These are phyloP conservation scores for Clarias gariepinus DNA, from an alignment of 2,113 vertebrate species.

Conservation along the genomic window DNA sequence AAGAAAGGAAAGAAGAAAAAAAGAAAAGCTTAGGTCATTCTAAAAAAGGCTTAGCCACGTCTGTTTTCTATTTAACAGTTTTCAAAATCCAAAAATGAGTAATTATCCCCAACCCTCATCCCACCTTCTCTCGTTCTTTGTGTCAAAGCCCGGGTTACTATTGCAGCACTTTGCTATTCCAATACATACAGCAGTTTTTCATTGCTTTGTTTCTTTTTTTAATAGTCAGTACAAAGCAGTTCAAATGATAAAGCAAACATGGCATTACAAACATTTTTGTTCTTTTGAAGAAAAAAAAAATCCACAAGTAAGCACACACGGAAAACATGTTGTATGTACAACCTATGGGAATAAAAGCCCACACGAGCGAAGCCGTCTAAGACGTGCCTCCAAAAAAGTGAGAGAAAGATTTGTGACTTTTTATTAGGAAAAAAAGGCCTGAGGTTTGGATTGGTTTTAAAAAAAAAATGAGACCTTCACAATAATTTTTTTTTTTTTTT, in stretches of 20 bases:
- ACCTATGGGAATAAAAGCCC: slow-evolving; percentile 78
- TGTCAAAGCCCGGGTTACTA: slow-evolving; percentile 85
- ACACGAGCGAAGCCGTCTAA: slow-evolving; percentile 65
- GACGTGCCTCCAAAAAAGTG: slow-evolving; percentile 61
- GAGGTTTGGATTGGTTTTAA: slow-evolving; percentile 88
- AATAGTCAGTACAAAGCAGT: slow-evolving; percentile 94
- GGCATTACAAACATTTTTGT: slow-evolving; percentile 71
- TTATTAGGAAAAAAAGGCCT: slow-evolving; percentile 82
- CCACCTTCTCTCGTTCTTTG: slow-evolving; percentile 38
- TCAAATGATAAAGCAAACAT: slow-evolving; percentile 88
- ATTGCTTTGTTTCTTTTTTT: slow-evolving; percentile 74
- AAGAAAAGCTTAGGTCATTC: slow-evolving; percentile 89
- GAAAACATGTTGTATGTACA: slow-evolving; percentile 92
- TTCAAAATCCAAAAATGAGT: slow-evolving; percentile 81
- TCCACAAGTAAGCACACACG: slow-evolving; percentile 72
- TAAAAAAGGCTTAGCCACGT: slow-evolving; percentile 76
- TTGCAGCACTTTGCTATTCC: slow-evolving; percentile 89
- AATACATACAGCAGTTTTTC: slow-evolving; percentile 91
- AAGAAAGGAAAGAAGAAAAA: slow-evolving; percentile 56
- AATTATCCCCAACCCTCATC: slow-evolving; percentile 65
- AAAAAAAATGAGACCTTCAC: slow-evolving; percentile 73
- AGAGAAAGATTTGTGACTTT: slow-evolving; percentile 72
- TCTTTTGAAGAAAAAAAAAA: slow-evolving; percentile 52
- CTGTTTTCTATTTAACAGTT: slow-evolving; percentile 93
- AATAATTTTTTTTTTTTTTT: slow-evolving; percentile 64